Conservation (phyloP, 64 coral and sea anemone genomes). For the Montipora foliosa region DNA sequence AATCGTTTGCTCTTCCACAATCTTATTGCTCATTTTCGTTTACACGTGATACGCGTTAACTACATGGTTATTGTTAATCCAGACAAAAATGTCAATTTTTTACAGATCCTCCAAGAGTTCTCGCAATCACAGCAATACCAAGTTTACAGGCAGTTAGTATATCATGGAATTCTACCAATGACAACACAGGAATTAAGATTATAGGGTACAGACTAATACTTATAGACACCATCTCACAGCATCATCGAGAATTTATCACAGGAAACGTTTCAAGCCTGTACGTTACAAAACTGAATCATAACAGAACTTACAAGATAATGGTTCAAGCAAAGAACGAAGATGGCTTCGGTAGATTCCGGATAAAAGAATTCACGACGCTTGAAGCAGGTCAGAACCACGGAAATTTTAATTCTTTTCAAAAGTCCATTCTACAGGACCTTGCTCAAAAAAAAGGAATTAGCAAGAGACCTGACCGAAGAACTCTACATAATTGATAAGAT, state of each 20-base stretch:
- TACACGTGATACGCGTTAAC: too few species aligned
- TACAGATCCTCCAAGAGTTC: slow-evolving; percentile 1
- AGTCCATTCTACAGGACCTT: too few species aligned
- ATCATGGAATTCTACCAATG: not conserved
- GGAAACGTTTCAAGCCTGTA: not conserved
- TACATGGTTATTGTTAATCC: not conserved
- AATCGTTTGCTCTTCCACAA: too few species aligned
- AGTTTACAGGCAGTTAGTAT: not conserved
- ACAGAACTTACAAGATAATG: not conserved
- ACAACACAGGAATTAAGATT: not conserved
- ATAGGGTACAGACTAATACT: not conserved
- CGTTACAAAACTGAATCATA: not conserved
- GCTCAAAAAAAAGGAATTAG: too few species aligned
- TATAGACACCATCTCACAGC: not conserved
- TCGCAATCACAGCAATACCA: not conserved
- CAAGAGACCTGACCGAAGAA: too few species aligned
- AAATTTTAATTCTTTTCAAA: not conserved
- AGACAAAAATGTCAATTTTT: not conserved
- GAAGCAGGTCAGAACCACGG: not conserved
- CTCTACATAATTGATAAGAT: too few species aligned
- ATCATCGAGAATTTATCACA: not conserved
- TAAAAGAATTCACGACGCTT: not conserved
- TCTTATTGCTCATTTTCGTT: too few species aligned
- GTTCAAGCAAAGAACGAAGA: not conserved
- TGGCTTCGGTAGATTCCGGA: not conserved